These are phyloP conservation scores for Kobus ellipsiprymnus DNA, from an alignment of 2,113 vertebrate genomes.

Conservation along the genomic window DNA sequence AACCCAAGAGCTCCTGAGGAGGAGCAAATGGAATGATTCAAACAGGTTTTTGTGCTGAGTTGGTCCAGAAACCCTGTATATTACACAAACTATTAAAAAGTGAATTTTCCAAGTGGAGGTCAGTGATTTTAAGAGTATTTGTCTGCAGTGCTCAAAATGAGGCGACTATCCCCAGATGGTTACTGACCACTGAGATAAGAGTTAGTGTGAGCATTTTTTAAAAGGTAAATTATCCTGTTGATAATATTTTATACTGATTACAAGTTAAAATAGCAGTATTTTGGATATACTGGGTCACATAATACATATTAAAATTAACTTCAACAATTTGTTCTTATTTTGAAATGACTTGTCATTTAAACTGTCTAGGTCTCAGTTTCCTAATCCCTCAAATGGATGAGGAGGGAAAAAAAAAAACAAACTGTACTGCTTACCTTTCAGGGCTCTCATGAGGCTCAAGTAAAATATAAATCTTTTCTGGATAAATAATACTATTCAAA, in stretches of 20 bases:
- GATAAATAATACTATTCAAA: background rate
- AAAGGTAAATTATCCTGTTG: background rate
- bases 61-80: background rate
- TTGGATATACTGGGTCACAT: background rate
- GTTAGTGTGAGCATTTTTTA: background rate
- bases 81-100: background rate
- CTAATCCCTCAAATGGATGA: background rate
- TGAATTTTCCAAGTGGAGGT: background rate
- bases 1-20: background rate
- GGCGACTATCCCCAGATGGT: background rate
- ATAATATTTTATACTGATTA: background rate
- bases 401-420: fast-evolving
- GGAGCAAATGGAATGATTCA: background rate
- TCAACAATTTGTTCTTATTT: background rate
- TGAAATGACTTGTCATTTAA: slow-evolving; percentile 24
- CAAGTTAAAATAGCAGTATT: background rate
- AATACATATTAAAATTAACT: slow-evolving; percentile 33
- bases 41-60: background rate
- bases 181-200: background rate
- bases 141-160: background rate
- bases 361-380: slow-evolving; percentile 15
- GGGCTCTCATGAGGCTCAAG: background rate
- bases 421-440: background rate
- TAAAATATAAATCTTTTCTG: background rate
- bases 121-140: background rate